These are phyloP conservation scores for Lagopus muta DNA, from an alignment of 2,113 vertebrate genomes.

Conservation along the genomic window DNA sequence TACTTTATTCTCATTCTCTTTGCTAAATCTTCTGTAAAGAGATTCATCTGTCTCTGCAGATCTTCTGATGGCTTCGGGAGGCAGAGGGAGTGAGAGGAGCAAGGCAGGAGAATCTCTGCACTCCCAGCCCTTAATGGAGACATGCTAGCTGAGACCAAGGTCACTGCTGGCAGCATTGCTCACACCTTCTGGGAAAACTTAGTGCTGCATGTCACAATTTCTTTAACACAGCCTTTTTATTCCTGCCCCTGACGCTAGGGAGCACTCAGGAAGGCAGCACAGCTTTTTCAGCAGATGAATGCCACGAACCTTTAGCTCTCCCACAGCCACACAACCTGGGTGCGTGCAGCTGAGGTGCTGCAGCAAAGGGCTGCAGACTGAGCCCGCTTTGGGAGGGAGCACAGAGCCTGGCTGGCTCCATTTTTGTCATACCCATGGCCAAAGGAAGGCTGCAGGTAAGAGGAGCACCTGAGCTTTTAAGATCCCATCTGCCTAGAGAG, in stretches of 20 bases:
- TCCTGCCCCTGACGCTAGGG: background rate
- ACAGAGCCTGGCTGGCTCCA: background rate
- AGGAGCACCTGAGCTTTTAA: accelerated
- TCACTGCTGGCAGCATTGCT: background rate
- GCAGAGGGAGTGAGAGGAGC: background rate
- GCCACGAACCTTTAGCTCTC: background rate
- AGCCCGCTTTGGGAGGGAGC: background rate
- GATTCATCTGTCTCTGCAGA: background rate
- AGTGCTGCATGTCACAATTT: background rate
- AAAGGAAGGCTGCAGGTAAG: background rate
- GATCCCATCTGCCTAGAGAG: background rate
- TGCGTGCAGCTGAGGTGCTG: background rate
- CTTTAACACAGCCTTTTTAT: background rate
- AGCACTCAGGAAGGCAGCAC: background rate
- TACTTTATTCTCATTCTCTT: background rate
- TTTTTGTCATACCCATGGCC: background rate
- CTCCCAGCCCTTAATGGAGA: background rate
- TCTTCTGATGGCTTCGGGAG: background rate
- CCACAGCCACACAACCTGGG: background rate
- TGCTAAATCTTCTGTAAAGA: background rate
- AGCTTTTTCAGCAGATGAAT: background rate
- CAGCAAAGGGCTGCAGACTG: background rate
- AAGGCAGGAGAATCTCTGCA: background rate
- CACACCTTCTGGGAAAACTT: background rate
- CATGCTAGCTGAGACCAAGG: background rate